These are phyloP conservation scores for Polyommatus icarus DNA, from an alignment of 2,888 invertebrate species.

Conservation along the genomic window DNA sequence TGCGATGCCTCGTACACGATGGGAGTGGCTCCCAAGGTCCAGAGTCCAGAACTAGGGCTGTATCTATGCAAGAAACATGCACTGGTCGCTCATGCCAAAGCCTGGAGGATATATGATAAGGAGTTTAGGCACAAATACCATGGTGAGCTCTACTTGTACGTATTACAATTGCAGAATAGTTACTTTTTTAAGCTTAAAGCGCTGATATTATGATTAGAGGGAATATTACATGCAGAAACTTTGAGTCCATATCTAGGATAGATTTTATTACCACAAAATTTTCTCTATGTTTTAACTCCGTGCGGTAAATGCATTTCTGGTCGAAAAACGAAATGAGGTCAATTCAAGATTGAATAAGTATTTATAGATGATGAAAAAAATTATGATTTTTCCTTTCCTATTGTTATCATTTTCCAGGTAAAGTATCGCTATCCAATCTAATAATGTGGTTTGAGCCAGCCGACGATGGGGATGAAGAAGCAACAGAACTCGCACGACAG, in stretches of 20 bases:
- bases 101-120: constrained; percentile 80
- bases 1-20: constrained; percentile 65
- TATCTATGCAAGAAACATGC: constrained; percentile 84
- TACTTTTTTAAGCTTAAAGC: no score
- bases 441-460: background rate
- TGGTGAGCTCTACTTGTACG: constrained; percentile 51
- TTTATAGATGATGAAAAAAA: no score
- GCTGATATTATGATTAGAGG: no score
- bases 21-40: constrained; percentile 57
- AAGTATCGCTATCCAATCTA: background rate
- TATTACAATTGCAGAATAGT: no score
- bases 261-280: no score
- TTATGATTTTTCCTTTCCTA: no score
- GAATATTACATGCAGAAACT: no score
- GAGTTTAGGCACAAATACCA: constrained; percentile 73
- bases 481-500: background rate
- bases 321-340: no score
- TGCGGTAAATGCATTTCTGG: no score
- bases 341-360: no score
- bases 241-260: no score
- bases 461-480: background rate
- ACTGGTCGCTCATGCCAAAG: constrained; percentile 85
- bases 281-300: no score
- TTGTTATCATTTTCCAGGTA: background rate
- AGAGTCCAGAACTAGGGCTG: constrained; percentile 65